These are phyloP conservation scores for Bucco capensis DNA, from an alignment of 2,113 vertebrate genomes.

Conservation along the genomic window DNA sequence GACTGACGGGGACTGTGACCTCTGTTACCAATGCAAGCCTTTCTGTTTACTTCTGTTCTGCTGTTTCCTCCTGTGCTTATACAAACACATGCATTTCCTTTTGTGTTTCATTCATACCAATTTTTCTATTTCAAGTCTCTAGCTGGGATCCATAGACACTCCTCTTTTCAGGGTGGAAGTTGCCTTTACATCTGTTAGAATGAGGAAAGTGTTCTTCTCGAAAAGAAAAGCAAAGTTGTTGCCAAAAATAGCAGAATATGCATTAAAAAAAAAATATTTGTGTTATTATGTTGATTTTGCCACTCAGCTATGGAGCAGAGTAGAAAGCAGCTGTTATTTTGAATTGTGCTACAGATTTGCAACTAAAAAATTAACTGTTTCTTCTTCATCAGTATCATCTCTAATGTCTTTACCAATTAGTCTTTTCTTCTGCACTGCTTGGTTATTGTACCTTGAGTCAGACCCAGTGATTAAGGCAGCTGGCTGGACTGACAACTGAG, in stretches of 20 bases:
- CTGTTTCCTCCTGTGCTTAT: not conserved
- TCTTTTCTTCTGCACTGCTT: constrained; percentile 2
- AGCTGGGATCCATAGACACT: not conserved
- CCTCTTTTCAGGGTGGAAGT: not conserved
- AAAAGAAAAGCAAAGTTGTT: not conserved
- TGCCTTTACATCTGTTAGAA: not conserved
- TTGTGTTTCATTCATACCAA: not conserved
- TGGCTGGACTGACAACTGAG: not conserved
- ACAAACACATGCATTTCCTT: not conserved
- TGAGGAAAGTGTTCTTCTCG: not conserved
- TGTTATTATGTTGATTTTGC: not conserved
- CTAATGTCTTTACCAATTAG: constrained; percentile 38
- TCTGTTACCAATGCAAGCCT: not conserved
- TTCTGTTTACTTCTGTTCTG: not conserved
- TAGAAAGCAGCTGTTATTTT: constrained; percentile 5
- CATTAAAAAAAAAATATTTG: not conserved
- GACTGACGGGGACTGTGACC: not conserved
- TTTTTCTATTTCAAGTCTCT: not conserved
- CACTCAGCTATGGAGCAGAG: not conserved
- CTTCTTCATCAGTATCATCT: not conserved
- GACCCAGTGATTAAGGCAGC: not conserved
- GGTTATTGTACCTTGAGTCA: constrained; percentile 6
- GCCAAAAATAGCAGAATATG: not conserved
- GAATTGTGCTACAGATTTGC: not conserved
- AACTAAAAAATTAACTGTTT: not conserved